Percentiles rank a stretch among this genome's conserved stretches.
Evolutionary conservation across 2,113 vertebrate genomes (phyloP).

Genomic region (Mastomys coucha): DNA sequence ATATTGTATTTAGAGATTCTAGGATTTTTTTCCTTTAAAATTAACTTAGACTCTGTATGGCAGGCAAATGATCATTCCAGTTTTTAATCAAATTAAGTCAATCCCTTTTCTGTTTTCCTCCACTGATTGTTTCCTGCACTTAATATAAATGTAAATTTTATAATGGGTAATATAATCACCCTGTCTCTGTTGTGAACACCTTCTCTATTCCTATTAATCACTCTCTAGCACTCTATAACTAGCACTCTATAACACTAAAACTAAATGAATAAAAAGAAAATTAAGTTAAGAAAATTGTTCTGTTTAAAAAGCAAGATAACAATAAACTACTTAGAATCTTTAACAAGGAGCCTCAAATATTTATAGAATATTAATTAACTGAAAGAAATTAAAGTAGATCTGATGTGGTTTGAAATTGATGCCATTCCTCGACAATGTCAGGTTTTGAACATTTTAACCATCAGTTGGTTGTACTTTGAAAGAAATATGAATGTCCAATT

Average conservation of each 20-base stretch:
- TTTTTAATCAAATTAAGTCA: neutral
- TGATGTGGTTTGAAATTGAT: neutral
- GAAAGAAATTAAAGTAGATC: neutral
- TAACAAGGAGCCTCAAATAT: neutral
- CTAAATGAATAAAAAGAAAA: neutral
- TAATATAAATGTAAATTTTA: neutral
- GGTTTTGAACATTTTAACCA: neutral
- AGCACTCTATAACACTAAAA: neutral
- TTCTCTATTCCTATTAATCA: neutral
- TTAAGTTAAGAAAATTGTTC: neutral
- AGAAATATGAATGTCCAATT: neutral
- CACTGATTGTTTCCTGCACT: neutral
- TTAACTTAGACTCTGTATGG: neutral
- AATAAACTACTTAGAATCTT: neutral
- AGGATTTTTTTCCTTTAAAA: neutral
- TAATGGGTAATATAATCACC: neutral
- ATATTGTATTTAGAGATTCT: neutral
- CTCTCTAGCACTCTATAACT: neutral
- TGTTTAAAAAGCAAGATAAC: neutral
- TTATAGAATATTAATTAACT: neutral
- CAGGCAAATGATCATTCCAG: neutral
- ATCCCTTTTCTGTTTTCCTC: neutral
- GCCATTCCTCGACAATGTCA: no score
- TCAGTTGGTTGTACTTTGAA: neutral
- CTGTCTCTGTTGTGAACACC: neutral